Evolutionary conservation across 2,797 vertebrate species (phyloP), one percentile per base, ranked within the genome.

Genomic region (Anguilla obscura): DNA sequence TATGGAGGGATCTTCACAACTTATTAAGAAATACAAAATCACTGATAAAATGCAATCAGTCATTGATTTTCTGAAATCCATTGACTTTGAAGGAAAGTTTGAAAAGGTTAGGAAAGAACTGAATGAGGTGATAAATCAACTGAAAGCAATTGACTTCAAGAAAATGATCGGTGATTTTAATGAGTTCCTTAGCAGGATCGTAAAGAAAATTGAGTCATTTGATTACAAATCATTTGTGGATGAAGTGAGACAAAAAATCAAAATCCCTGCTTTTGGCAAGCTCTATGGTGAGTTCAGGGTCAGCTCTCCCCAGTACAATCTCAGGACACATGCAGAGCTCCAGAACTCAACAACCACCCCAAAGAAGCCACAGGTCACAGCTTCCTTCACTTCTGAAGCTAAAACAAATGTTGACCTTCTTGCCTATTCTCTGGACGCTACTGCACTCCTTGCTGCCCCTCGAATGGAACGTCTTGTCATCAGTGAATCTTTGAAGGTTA

Each of bases 211-310:
- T 82, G 96, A 89, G 86, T 95, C 96, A 84, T 97, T 98, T 92
- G 95, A 98, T 93, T 98, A 97, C 91, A 94, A 97, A 79, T 93
- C 93, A 80, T 96, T 98, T 92, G 93, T 97, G 54, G 92, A 93
- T 90, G 92, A 96, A 88, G 88, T 95, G 91, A 98, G 97, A 87
- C 93, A 94, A 0, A 97, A 94, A 93, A 92, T 97, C 84, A 95
- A 91, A 88, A 86, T 98, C 33, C 98, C 98, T 88, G 95, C 96
- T 85, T 97, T 99, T 93, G 98, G 98, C 90, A 98, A 97, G 91
- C 93, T 99, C 52, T 94, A 95, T 21, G 93, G 97, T 84, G 90
- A 95, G 92, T 97, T 99, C 91, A 97, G 88, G 93, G 91, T 98
- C 12, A 92, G 87, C 0, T 97, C 97, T 87, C 97, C 98, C 24